These are phyloP conservation scores for Boloria euphrosyne DNA, from an alignment of 2,888 invertebrate species.

Conservation along the genomic window DNA sequence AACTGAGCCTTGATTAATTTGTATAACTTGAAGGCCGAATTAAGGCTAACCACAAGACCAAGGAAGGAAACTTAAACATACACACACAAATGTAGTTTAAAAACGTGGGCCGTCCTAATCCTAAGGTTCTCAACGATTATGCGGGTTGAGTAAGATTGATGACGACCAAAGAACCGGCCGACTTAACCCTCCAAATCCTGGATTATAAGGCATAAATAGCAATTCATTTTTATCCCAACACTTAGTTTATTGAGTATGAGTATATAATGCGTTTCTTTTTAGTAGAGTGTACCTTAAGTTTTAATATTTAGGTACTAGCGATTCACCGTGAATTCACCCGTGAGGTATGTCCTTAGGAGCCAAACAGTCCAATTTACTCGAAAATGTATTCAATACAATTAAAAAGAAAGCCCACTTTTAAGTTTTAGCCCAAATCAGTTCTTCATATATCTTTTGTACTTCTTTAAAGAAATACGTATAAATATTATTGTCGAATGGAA, in stretches of 20 bases:
- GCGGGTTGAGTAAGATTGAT: constrained; percentile 79
- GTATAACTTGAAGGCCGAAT: constrained; percentile 9
- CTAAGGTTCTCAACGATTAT: constrained; percentile 74
- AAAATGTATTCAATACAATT: too few species aligned
- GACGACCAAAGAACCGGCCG: constrained; percentile 56
- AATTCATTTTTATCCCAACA: constrained; percentile 57
- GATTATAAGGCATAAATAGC: constrained; percentile 72
- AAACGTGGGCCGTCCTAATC: constrained; percentile 69
- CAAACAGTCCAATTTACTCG: too few species aligned
- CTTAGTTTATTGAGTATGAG: constrained; percentile 36
- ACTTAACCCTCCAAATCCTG: constrained; percentile 62
- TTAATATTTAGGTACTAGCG: neutral
- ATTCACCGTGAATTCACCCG: too few species aligned
- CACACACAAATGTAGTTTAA: constrained; percentile 48
- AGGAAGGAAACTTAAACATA: constrained; percentile 17
- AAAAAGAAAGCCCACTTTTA: too few species aligned
- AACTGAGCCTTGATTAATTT: constrained; percentile 13
- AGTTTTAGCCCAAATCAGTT: too few species aligned
- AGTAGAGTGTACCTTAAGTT: neutral
- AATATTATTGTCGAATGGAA: too few species aligned
- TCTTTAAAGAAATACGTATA: too few species aligned
- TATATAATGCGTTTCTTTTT: constrained; percentile 7
- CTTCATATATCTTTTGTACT: too few species aligned
- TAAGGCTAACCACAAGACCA: constrained; percentile 19
- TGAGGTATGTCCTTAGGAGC: too few species aligned